A percentile compares a stretch with the other conserved stretches of the same genome.
Conservation (phyloP, 2,113 vertebrate species). For the Nothoprocta pentlandii region DNA sequence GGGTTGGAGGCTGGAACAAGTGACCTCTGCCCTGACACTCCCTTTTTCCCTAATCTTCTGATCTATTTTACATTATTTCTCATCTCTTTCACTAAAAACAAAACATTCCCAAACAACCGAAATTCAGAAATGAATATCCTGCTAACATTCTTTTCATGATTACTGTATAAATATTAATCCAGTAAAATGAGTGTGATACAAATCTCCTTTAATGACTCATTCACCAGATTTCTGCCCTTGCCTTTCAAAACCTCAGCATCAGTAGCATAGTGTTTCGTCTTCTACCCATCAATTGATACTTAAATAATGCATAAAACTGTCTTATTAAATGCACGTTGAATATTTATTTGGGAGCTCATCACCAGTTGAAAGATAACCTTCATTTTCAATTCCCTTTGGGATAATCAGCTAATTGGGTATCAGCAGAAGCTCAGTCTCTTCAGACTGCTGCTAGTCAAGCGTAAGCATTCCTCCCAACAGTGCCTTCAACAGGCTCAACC, state of each 20-base stretch:
- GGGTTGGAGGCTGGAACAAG: background rate
- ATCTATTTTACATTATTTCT: background rate
- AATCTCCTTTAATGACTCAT: constrained; percentile 37
- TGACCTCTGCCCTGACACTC: background rate
- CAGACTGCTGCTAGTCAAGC: background rate
- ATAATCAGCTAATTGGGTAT: constrained; percentile 76
- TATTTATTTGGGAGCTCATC: constrained; percentile 75
- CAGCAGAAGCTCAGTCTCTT: constrained; percentile 50
- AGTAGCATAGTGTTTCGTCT: background rate
- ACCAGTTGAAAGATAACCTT: constrained; percentile 75
- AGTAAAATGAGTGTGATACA: background rate
- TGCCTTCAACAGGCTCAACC: background rate
- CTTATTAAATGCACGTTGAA: constrained; percentile 76
- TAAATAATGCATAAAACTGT: constrained; percentile 78
- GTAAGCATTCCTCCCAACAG: background rate
- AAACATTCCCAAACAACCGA: background rate
- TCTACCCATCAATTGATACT: constrained; percentile 61
- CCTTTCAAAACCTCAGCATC: constrained; percentile 47
- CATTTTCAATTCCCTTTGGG: constrained; percentile 77
- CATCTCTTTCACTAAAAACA: background rate
- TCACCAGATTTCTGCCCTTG: constrained; percentile 39
- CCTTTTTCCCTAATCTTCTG: background rate
- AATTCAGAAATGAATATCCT: background rate
- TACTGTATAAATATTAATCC: constrained; percentile 38
- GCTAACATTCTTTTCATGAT: background rate